Conservation (phyloP, 1,140 invertebrate genomes). For the Dinothrombium tinctorium region DNA sequence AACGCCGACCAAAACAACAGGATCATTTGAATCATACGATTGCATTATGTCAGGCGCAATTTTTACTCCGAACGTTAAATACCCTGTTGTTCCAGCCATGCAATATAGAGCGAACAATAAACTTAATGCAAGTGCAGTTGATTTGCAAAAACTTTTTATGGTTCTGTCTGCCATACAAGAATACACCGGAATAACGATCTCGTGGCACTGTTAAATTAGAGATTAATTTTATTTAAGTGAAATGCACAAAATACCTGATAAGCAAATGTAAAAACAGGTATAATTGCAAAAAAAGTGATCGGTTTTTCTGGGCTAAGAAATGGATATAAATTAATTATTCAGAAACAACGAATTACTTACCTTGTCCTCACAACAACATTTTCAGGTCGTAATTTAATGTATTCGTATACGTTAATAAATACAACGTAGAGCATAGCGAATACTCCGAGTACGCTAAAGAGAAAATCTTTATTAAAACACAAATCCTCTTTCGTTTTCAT, state of each 20-base stretch:
- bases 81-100: conserved; percentile 36
- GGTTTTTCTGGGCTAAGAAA: conserved; percentile 26
- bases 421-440: conserved; percentile 38
- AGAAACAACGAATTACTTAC: conserved; percentile 18
- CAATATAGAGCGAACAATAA: conserved; percentile 36
- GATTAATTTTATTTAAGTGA: not conserved
- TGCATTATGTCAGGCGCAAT: conserved; percentile 36
- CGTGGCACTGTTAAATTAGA: conserved; percentile 33
- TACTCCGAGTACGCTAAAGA: too few species aligned
- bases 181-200: conserved; percentile 43
- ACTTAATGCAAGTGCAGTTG: conserved; percentile 30
- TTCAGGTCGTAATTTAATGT: conserved; percentile 20
- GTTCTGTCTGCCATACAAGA: conserved; percentile 28
- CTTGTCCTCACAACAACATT: conserved; percentile 20
- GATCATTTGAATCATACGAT: conserved; percentile 27
- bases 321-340: conserved; percentile 18
- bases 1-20: conserved; percentile 26
- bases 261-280: conserved; percentile 44
- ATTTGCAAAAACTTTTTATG: conserved; percentile 29
- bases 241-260: conserved; percentile 31
- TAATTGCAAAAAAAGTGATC: conserved; percentile 35
- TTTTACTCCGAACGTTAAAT: conserved; percentile 36
- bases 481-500: too few species aligned
- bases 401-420: conserved; percentile 33
- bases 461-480: too few species aligned